These are phyloP conservation scores for Todus mexicanus DNA, from an alignment of 2,797 vertebrate species.

Conservation along the genomic window DNA sequence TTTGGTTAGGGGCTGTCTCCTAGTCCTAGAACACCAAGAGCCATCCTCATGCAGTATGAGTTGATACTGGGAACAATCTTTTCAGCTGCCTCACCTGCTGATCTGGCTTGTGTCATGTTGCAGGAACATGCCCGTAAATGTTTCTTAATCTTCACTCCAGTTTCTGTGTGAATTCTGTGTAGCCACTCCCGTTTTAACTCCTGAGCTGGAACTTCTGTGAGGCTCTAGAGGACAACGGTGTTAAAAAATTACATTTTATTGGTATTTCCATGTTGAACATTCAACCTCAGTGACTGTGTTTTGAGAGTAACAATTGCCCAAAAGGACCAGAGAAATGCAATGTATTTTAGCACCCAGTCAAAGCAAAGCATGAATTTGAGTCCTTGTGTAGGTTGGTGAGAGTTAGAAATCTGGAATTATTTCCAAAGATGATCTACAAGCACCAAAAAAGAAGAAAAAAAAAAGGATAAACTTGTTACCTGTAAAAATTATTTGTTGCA, in stretches of 20 bases:
- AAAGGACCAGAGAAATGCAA: neutral
- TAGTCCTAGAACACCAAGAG: neutral
- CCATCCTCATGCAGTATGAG: neutral
- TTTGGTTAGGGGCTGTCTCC: neutral
- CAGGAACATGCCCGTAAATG: neutral
- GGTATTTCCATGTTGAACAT: neutral
- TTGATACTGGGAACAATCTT: neutral
- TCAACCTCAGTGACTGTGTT: neutral
- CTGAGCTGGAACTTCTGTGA: neutral
- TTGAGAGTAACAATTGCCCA: neutral
- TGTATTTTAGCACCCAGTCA: neutral
- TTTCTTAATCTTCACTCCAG: neutral
- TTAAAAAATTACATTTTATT: neutral
- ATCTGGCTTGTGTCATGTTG: neutral
- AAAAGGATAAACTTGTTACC: neutral
- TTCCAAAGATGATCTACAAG: neutral
- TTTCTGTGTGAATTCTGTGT: neutral
- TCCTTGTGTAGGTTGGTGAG: neutral
- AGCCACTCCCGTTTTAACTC: neutral
- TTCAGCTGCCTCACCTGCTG: neutral
- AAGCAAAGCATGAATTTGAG: neutral
- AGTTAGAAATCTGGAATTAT: neutral
- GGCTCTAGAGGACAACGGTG: neutral
- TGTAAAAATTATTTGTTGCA: neutral
- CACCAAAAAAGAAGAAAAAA: neutral